Evolutionary conservation across 2,797 vertebrate species (phyloP).

Genomic region (Dicrostonyx torquatus): DNA sequence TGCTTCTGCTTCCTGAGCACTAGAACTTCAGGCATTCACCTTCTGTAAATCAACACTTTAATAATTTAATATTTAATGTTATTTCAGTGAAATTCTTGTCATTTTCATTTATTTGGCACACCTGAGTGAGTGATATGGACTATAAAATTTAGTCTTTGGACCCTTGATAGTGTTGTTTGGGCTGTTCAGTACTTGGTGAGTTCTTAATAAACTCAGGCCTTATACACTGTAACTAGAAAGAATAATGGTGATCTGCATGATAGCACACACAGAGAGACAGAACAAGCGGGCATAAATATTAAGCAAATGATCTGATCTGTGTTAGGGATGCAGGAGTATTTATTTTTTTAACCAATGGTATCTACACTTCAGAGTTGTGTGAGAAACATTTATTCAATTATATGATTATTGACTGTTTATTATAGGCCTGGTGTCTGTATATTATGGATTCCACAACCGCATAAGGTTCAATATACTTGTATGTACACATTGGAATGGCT

Average conservation of each 20-base stretch:
- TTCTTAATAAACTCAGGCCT: background rate
- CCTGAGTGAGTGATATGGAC: background rate
- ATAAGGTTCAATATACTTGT: too few species aligned
- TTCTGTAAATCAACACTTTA: background rate
- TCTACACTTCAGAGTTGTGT: background rate
- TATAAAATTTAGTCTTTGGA: constrained; percentile 24
- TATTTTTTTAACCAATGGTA: background rate
- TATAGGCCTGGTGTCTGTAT: background rate
- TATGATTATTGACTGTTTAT: background rate
- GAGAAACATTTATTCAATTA: background rate
- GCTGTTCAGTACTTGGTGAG: background rate
- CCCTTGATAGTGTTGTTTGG: background rate
- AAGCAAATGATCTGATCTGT: background rate
- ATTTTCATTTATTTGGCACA: background rate
- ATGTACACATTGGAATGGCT: background rate
- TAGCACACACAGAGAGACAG: background rate
- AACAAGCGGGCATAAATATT: background rate
- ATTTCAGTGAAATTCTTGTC: constrained; percentile 12
- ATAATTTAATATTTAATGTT: background rate
- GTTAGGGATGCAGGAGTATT: background rate
- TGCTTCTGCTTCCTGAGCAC: background rate
- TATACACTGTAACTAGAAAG: background rate
- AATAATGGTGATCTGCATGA: background rate
- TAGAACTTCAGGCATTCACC: background rate
- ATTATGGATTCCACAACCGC: background rate